Percentiles rank a stretch among this genome's conserved stretches.
These are phyloP conservation scores for Megaptera novaeangliae DNA, from an alignment of 2,113 vertebrate genomes.

Conservation along the genomic window DNA sequence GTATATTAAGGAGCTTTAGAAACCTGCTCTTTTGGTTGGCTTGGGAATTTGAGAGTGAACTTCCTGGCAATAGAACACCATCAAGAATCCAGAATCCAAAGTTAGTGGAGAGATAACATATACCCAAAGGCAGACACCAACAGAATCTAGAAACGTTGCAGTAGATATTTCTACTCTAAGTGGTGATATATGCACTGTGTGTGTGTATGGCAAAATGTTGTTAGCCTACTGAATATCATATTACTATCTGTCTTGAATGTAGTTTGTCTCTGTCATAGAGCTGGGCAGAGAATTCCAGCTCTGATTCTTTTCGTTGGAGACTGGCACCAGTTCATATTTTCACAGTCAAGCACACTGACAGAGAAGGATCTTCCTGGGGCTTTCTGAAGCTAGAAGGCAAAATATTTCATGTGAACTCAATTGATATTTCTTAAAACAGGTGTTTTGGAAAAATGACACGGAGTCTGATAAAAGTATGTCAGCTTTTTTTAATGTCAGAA, in stretches of 20 bases:
- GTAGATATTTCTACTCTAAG: not conserved
- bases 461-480: slow-evolving; percentile 60
- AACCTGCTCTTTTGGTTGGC: not conserved
- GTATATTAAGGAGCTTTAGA: not conserved
- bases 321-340: slow-evolving; percentile 34
- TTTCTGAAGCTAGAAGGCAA: slow-evolving; percentile 42
- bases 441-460: slow-evolving; percentile 58
- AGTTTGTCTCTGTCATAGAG: not conserved
- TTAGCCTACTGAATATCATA: not conserved
- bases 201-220: not conserved
- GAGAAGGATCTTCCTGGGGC: slow-evolving; percentile 7
- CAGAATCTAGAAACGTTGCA: not conserved
- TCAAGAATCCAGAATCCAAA: not conserved
- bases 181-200: not conserved
- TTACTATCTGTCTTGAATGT: not conserved
- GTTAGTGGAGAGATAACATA: not conserved
- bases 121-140: not conserved
- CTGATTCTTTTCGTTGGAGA: slow-evolving; percentile 30
- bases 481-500: slow-evolving; percentile 59
- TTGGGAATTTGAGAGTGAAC: not conserved
- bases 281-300: not conserved
- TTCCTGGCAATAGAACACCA: not conserved
- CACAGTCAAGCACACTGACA: slow-evolving; percentile 42
- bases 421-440: slow-evolving; percentile 67
- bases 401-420: slow-evolving; percentile 62